Evolutionary conservation across 2,113 vertebrate genomes (phyloP), one percentile per base, ranked within the genome.

Genomic region (Sinocyclocheilus anophthalmus): DNA sequence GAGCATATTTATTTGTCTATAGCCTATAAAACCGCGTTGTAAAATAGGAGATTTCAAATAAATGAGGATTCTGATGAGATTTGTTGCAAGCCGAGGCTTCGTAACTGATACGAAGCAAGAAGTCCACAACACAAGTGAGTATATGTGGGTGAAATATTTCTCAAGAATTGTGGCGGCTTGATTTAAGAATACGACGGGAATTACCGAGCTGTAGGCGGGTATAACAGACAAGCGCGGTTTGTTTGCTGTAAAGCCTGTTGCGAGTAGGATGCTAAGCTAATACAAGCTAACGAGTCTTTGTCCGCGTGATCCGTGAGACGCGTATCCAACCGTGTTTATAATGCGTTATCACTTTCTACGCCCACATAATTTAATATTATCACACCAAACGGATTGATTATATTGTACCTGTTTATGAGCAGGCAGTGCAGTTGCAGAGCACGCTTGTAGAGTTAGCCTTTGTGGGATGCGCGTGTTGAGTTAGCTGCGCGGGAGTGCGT

Each of bases 21-120:
- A 30, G 30, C 30, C 1, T 30, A 30, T 30, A 30, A 30, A 30
- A 1, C 30, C 1, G 30, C 30, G 1, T 30, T 30, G 30, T 30
- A n/a, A 30, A 30, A 30, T 30, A 1, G 30, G 30, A 30, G 30
- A 30, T 30, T 30, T 30, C 30, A n/a, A 30, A 30, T 30, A 30
- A 1, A 30, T 30, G 30, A 30, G 30, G 30, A 30, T 30, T 30
- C 30, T 30, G 30, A 30, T 30, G 30, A 1, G 30, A 30, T 30
- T 30, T 30, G n/a, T n/a, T n/a, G n/a, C n/a, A n/a, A n/a, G n/a
- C 26, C 16, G 53, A 53, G 75, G 37, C 73, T 76, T 90, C 76
- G n/a, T 87, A 90, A 87, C 72, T 81, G 72, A 45, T 70, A 73
- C n/a, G 33, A 39, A 9, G 72, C 57, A 63, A 61, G 48, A 76